A percentile compares a stretch with the other conserved stretches of the same genome.
phyloP scores from a whole-genome alignment of 2,113 vertebrate species.

The Blennius ocellaris region DNA sequence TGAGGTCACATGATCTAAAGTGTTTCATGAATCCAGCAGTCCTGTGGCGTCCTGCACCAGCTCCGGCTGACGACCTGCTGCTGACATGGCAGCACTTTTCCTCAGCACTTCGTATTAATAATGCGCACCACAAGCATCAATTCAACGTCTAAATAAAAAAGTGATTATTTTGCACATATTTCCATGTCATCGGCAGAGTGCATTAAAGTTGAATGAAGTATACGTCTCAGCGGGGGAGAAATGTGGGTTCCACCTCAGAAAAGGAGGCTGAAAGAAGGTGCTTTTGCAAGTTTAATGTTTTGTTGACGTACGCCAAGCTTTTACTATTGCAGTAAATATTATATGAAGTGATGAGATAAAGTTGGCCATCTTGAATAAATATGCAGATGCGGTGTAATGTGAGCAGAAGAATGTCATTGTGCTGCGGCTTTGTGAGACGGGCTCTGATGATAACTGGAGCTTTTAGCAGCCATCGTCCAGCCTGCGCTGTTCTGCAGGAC shows the following conservation, averaged over 20 bases:
- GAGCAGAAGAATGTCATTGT: too few relatives aligned
- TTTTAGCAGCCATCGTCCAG: not conserved
- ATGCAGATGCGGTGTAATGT: too few relatives aligned
- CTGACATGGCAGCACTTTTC: conserved; percentile 6
- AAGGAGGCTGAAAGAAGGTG: conserved; percentile 6
- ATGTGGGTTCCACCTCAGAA: conserved; percentile 11
- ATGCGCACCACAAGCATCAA: conserved; percentile 17
- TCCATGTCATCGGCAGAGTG: conserved; percentile 13
- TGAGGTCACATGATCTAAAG: too few relatives aligned
- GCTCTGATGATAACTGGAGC: conserved; percentile 16
- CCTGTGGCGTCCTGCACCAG: not conserved
- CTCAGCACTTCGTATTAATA: not conserved
- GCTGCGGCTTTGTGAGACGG: conserved; percentile 20
- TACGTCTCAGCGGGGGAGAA: conserved; percentile 4
- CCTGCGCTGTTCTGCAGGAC: conserved; percentile 48
- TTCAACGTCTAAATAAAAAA: conserved; percentile 31
- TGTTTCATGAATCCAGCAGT: not conserved
- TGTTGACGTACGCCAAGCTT: conserved; percentile 35
- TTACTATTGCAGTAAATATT: conserved; percentile 33
- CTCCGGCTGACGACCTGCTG: not conserved
- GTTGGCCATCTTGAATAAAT: not conserved
- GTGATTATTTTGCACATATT: conserved; percentile 23
- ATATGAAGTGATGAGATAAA: conserved; percentile 41
- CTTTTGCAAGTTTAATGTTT: conserved; percentile 52
- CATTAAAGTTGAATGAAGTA: conserved; percentile 50